A percentile compares a stretch with the other conserved stretches of the same genome.
phyloP scores from a whole-genome alignment of 2,797 vertebrate species.

The Pempheris klunzingeri region DNA sequence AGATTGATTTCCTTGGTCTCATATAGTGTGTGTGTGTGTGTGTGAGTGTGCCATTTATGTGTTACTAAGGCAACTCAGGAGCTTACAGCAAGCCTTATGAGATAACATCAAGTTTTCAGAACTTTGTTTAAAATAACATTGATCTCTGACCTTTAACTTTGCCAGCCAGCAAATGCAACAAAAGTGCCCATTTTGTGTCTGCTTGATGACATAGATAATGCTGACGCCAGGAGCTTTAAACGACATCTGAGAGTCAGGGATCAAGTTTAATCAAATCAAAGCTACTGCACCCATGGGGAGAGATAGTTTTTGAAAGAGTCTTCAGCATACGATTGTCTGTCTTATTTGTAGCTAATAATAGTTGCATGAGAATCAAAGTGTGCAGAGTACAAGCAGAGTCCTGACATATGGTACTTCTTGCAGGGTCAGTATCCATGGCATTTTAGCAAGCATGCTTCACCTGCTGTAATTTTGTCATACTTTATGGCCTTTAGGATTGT shows the following conservation, averaged over 20 bases:
- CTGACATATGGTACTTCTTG: not conserved
- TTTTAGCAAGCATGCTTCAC: not conserved
- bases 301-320: constrained; percentile 46
- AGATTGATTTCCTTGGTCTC: constrained; percentile 66
- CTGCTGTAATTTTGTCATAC: not conserved
- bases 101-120: constrained; percentile 70
- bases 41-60: constrained; percentile 25
- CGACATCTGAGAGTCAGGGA: constrained; percentile 69
- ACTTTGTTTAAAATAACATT: constrained; percentile 64
- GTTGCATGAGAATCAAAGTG: constrained; percentile 32
- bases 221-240: constrained; percentile 71
- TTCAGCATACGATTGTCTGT: constrained; percentile 17
- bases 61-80: constrained; percentile 47
- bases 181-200: constrained; percentile 67
- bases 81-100: constrained; percentile 60
- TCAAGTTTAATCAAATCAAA: constrained; percentile 76
- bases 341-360: constrained; percentile 24
- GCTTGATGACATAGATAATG: constrained; percentile 79
- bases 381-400: constrained; percentile 15
- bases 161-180: constrained; percentile 58
- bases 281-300: constrained; percentile 49
- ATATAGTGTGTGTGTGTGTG: constrained; percentile 34
- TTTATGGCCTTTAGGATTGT: not conserved
- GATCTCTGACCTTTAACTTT: constrained; percentile 66
- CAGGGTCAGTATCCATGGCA: not conserved